These are phyloP conservation scores for Cyclargus thomasi DNA, from an alignment of 1,140 invertebrate genomes.

Conservation along the genomic window DNA sequence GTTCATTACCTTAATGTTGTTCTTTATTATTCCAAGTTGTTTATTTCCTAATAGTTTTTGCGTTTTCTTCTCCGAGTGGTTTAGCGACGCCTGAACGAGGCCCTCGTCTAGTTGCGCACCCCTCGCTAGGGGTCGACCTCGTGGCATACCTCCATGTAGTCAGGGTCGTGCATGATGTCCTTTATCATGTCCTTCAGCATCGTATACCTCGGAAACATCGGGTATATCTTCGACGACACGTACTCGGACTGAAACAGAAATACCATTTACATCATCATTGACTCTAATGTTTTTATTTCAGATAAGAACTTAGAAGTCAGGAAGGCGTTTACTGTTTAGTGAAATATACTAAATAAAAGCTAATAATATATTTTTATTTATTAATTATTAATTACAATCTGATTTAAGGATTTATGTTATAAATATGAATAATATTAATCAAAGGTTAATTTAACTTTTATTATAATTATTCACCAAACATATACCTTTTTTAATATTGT, in stretches of 20 bases:
- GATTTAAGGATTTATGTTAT: too few relatives aligned
- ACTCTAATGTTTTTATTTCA: not conserved
- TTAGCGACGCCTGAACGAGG: slow-evolving; percentile 63
- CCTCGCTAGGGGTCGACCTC: slow-evolving; percentile 83
- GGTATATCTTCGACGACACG: slow-evolving; percentile 91
- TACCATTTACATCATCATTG: not conserved
- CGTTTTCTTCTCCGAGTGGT: slow-evolving; percentile 11
- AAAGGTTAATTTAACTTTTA: too few relatives aligned
- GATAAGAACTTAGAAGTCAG: too few relatives aligned
- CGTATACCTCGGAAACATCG: slow-evolving; percentile 93
- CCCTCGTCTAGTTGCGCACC: slow-evolving; percentile 71
- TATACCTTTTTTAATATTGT: too few relatives aligned
- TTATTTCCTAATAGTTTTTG: not conserved
- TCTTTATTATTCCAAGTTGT: not conserved
- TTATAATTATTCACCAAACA: too few relatives aligned
- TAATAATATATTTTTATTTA: too few relatives aligned
- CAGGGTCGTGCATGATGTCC: slow-evolving; percentile 93
- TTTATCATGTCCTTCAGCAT: slow-evolving; percentile 97
- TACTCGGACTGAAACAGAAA: slow-evolving; percentile 84
- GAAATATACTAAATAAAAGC: too few relatives aligned
- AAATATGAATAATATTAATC: too few relatives aligned
- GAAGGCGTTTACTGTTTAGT: too few relatives aligned
- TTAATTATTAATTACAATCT: too few relatives aligned
- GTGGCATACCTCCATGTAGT: slow-evolving; percentile 96
- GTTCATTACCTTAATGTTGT: too few relatives aligned